Base-by-base conservation (phyloP, 2,888 invertebrate genomes). In the Oxystoma pomonae region DNA sequence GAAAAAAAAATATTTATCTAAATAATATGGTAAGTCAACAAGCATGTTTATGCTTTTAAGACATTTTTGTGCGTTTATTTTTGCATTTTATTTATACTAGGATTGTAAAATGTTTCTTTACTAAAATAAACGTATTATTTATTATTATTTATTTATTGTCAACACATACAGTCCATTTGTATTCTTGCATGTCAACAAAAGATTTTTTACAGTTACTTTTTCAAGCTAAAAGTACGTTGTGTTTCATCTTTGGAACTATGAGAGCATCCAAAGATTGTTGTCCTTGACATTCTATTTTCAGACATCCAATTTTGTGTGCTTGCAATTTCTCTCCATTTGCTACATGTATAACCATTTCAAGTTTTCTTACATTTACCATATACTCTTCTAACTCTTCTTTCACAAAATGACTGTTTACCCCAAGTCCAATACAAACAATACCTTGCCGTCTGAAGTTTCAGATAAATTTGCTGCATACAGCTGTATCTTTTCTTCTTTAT, bases 331-430 rank as follows among this genome's bases (percentile, higher is more conserved):
- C 35, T 52, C 58, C 58, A 58, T 58, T 58, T 16, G 20, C 20
- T 58, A 22, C 49, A 58, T 58, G 20, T 19, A 58, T 58, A 7
- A n/a, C 5, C n/a, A 57, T 9, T 35, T 12, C 12, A 3, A 7
- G 12, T 3, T 3, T 35, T 35, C 12, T 12, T 35, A 12, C 3
- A 7, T 7, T 35, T 35, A 7, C 12, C 57, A 57, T 57, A 20
- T 58, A 20, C 16, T n/a, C 35, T 16, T 58, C 58, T 12, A 21
- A n/a, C 16, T 22, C 22, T 49, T 58, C 58, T n/a, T 53, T 16
- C 50, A 59, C 51, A 59, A 59, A 59, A 52, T 59, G 59, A 20
- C 52, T 59, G 35, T 52, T 59, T 18, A 52, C 59, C 59, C 59
- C 19, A 18, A 59, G 18, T 59, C 59, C 18, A 59, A 51, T 53